A percentile compares a stretch with the other conserved stretches of the same genome.
Conservation (phyloP, 2,113 vertebrate genomes). For the Chloropsis cyanopogon region DNA sequence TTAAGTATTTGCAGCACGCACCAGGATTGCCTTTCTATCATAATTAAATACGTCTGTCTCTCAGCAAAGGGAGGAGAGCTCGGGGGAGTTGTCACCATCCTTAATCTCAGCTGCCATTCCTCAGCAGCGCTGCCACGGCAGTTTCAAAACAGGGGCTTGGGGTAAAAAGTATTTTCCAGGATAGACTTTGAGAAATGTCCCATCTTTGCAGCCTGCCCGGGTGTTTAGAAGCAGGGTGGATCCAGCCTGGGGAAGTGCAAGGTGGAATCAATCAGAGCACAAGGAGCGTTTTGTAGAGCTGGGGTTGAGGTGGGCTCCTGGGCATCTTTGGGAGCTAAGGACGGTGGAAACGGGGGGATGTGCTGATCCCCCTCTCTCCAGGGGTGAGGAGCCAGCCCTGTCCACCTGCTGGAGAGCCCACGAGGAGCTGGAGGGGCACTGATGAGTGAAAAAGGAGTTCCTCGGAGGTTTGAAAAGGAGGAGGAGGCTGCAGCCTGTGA, state of each 20-base stretch:
- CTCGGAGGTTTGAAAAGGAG: neutral
- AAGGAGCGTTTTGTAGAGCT: accelerated
- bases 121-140: neutral
- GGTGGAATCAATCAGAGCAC: neutral
- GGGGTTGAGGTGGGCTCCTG: neutral
- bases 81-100: constrained; percentile 40
- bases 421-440: neutral
- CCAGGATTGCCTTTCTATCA: constrained; percentile 69
- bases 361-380: neutral
- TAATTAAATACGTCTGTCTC: constrained; percentile 68
- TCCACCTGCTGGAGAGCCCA: accelerated
- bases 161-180: neutral
- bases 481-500: neutral
- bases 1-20: constrained; percentile 31
- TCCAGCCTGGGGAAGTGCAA: neutral
- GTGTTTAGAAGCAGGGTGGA: neutral
- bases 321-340: accelerated
- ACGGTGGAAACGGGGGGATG: neutral
- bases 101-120: constrained; percentile 46
- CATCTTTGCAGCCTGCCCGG: neutral
- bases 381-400: neutral
- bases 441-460: neutral
- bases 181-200: neutral
- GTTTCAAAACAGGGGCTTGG: neutral
- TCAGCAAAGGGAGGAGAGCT: constrained; percentile 13